Percentiles rank a stretch among this genome's conserved stretches.
phyloP scores from a whole-genome alignment of 92 coral and sea anemone species.

The Metridium senile region DNA sequence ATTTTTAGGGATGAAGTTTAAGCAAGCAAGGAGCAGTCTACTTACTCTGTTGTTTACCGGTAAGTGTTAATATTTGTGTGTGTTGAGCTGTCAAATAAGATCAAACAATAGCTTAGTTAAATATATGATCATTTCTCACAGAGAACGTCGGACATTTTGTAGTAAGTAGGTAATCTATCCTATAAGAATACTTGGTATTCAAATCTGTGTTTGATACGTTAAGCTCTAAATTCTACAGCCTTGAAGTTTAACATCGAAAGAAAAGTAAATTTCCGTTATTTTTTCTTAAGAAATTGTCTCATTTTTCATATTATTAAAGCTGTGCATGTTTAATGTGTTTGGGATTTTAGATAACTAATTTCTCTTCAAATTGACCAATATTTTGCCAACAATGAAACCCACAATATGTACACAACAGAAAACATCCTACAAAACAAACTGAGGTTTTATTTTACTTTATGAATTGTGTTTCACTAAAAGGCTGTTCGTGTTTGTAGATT shows the following conservation, averaged over 20 bases:
- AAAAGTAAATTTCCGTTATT: not conserved
- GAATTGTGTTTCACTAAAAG: not conserved
- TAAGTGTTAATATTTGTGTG: conserved; percentile 3
- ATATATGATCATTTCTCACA: too few relatives aligned
- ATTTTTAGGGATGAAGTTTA: conserved; percentile 15
- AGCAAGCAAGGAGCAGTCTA: not conserved
- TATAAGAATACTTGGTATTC: not conserved
- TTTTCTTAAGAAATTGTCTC: not conserved
- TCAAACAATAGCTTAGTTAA: too few relatives aligned
- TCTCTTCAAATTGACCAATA: conserved; percentile 15
- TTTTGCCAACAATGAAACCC: not conserved
- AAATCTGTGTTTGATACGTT: not conserved
- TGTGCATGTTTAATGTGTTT: not conserved
- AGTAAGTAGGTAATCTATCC: not conserved
- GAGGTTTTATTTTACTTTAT: not conserved
- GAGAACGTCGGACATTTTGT: not conserved
- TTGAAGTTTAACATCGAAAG: not conserved
- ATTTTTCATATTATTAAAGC: too few relatives aligned
- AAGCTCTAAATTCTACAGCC: not conserved
- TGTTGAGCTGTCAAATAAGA: not conserved
- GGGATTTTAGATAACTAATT: not conserved
- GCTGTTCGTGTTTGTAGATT: not conserved
- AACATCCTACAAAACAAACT: not conserved
- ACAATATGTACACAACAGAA: not conserved
- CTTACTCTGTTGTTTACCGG: conserved; percentile 2